phyloP scores from a whole-genome alignment of 2,797 vertebrate species.

The Chaetodon trifasciatus region DNA sequence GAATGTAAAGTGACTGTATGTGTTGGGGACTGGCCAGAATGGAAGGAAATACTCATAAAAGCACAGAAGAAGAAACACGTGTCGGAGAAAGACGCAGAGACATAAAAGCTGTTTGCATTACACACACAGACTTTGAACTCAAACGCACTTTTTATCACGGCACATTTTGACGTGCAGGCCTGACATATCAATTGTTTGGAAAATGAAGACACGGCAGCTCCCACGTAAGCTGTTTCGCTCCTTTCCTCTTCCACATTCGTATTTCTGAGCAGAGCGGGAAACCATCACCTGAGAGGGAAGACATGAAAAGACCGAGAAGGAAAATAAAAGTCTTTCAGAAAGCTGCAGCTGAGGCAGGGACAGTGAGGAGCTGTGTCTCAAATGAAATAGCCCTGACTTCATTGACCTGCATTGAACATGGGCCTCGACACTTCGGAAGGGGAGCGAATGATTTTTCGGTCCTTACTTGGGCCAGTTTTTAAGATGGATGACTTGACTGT shows the following conservation, averaged over 20 bases:
- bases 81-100: background rate
- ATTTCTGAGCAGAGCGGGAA: constrained; percentile 19
- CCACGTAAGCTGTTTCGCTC: constrained; percentile 7
- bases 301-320: background rate
- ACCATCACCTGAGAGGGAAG: constrained; percentile 32
- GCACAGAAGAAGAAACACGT: background rate
- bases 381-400: background rate
- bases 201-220: constrained; percentile 24
- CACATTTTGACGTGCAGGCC: constrained; percentile 14
- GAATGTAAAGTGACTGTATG: background rate
- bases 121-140: constrained; percentile 21
- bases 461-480: constrained; percentile 11
- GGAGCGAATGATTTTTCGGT: background rate
- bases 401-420: constrained; percentile 1
- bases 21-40: background rate
- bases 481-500: constrained; percentile 47
- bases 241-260: constrained; percentile 11
- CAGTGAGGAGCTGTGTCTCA: background rate
- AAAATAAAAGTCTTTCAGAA: background rate
- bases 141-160: constrained; percentile 23
- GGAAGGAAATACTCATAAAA: background rate
- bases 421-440: background rate
- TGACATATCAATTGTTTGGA: constrained; percentile 32
- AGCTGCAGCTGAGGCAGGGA: background rate
- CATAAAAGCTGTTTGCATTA: background rate